phyloP scores from a whole-genome alignment of 2,888 invertebrate genomes.

The Cephonodes hylas region DNA sequence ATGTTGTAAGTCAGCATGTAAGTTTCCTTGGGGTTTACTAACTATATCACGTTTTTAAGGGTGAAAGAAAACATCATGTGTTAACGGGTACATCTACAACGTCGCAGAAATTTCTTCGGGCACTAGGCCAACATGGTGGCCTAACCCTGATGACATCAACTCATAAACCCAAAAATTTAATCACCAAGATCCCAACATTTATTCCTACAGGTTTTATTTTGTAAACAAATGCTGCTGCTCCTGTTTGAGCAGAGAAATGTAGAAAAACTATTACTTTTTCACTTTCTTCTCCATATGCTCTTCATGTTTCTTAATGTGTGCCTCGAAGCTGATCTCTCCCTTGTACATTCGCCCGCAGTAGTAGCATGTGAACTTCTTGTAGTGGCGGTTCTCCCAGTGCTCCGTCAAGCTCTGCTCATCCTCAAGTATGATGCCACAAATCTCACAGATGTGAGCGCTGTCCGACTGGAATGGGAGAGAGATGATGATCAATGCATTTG shows the following conservation, averaged over 20 bases:
- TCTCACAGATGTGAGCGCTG: conserved; percentile 55
- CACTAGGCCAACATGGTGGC: no score
- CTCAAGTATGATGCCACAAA: conserved; percentile 53
- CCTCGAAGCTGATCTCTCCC: conserved; percentile 53
- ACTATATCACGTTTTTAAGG: no score
- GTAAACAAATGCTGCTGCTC: no score
- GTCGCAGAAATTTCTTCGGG: no score
- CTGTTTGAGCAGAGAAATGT: no score
- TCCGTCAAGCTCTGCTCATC: conserved; percentile 41
- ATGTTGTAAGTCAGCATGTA: background rate
- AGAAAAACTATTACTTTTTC: background rate
- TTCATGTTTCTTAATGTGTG: conserved; percentile 68
- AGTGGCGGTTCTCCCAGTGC: conserved; percentile 55
- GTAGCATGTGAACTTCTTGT: conserved; percentile 61
- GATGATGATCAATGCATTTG: conserved; percentile 35
- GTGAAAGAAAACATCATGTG: no score
- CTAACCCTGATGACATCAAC: no score
- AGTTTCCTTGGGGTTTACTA: background rate
- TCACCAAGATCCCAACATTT: no score
- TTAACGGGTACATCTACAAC: no score
- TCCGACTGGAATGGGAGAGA: conserved; percentile 29
- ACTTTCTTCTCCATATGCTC: conserved; percentile 23
- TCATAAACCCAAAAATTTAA: no score
- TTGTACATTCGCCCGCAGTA: conserved; percentile 70
- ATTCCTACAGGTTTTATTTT: no score